Conservation (phyloP, 1,140 invertebrate genomes). For the Agraylea sexmaculata region DNA sequence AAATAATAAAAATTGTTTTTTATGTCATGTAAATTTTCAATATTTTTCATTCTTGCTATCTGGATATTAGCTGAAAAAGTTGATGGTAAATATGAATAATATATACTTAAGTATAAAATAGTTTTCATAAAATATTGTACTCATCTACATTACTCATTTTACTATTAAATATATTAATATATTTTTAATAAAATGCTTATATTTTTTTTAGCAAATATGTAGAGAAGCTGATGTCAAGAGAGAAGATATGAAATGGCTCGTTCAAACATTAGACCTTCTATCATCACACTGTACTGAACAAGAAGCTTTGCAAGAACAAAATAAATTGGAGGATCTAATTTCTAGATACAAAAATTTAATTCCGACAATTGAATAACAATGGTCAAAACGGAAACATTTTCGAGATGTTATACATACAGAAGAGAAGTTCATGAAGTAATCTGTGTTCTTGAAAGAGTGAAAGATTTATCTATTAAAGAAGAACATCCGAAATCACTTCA, state of each 20-base stretch:
- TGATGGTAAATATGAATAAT: slow-evolving; percentile 2
- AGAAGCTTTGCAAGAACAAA: slow-evolving; percentile 67
- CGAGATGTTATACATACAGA: slow-evolving; percentile 83
- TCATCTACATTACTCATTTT: no score
- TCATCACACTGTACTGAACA: slow-evolving; percentile 68
- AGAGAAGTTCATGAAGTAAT: slow-evolving; percentile 79
- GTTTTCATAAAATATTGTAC: slow-evolving; percentile 4
- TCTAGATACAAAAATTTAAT: slow-evolving; percentile 81
- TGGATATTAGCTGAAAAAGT: neutral
- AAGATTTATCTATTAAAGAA: slow-evolving; percentile 55
- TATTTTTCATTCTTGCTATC: neutral
- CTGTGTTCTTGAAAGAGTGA: slow-evolving; percentile 57
- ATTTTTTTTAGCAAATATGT: slow-evolving; percentile 58
- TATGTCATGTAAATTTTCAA: neutral
- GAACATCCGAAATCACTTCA: slow-evolving; percentile 58
- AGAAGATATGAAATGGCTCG: slow-evolving; percentile 91
- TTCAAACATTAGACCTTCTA: slow-evolving; percentile 77
- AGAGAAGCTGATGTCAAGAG: slow-evolving; percentile 77
- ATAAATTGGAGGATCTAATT: slow-evolving; percentile 70
- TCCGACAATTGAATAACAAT: slow-evolving; percentile 86
- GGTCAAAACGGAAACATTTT: slow-evolving; percentile 82
- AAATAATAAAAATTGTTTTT: no score
- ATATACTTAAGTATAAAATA: no score
- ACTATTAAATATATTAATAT: no score
- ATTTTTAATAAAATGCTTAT: slow-evolving; percentile 1